These are phyloP conservation scores for Oenanthe melanoleuca DNA, from an alignment of 2,113 vertebrate genomes.

Conservation along the genomic window DNA sequence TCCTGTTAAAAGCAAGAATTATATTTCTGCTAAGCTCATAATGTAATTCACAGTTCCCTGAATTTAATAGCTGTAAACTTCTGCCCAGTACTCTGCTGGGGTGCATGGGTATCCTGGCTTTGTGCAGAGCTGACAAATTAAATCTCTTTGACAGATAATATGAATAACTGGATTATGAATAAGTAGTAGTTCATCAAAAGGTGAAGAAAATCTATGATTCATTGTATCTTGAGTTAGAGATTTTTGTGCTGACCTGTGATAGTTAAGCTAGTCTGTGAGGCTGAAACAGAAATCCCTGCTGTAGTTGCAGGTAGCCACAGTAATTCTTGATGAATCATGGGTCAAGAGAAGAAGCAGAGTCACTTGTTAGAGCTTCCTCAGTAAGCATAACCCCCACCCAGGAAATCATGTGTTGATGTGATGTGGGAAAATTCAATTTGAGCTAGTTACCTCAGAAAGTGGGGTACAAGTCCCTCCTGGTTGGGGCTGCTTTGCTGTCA, in stretches of 20 bases:
- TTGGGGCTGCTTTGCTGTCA: not conserved
- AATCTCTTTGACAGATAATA: slow-evolving; percentile 44
- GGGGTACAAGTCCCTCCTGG: not conserved
- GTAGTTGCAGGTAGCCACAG: not conserved
- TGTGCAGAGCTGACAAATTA: slow-evolving; percentile 38
- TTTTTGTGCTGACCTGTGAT: slow-evolving; percentile 28
- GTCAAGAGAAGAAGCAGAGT: not conserved
- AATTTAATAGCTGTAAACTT: slow-evolving; percentile 62
- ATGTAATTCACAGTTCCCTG: slow-evolving; percentile 16
- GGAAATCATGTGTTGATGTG: not conserved
- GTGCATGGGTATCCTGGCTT: not conserved
- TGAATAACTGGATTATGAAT: slow-evolving; percentile 40
- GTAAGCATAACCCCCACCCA: not conserved
- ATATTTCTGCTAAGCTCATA: slow-evolving; percentile 20
- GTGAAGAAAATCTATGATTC: slow-evolving; percentile 42
- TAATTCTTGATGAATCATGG: not conserved
- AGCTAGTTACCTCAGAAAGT: not conserved
- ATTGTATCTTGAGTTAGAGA: not conserved
- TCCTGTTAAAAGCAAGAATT: slow-evolving; percentile 38
- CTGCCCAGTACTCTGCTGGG: slow-evolving; percentile 27
- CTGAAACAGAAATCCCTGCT: not conserved
- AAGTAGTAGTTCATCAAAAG: slow-evolving; percentile 58
- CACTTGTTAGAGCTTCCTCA: not conserved
- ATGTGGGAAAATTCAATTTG: not conserved
- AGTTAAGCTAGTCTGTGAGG: not conserved